A percentile compares a stretch with the other conserved stretches of the same genome.
Conservation (phyloP, 2,113 vertebrate genomes). For the Lophochroa leadbeateri region DNA sequence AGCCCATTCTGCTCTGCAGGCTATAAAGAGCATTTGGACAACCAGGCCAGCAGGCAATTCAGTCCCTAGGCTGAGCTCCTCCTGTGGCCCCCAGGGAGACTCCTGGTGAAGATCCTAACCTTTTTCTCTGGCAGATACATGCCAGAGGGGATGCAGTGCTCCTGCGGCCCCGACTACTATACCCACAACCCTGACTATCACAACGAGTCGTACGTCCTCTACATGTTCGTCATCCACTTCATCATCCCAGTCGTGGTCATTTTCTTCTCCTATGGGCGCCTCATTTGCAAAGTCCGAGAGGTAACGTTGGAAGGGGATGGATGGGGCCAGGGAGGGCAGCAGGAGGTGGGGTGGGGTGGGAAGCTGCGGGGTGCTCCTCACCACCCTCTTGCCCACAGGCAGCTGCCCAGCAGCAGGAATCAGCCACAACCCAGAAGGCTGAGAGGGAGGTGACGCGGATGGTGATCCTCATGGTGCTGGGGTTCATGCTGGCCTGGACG, state of each 20-base stretch:
- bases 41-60: neutral
- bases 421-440: slow-evolving; percentile 80
- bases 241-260: slow-evolving; percentile 71
- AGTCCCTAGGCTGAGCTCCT: neutral
- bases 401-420: slow-evolving; percentile 81
- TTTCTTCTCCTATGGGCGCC: slow-evolving; percentile 81
- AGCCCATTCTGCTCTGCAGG: neutral
- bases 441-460: slow-evolving; percentile 83
- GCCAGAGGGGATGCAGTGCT: slow-evolving; percentile 81
- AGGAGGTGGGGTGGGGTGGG: fast-evolving
- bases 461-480: slow-evolving; percentile 81
- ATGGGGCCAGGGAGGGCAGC: fast-evolving
- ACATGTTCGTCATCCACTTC: slow-evolving; percentile 79
- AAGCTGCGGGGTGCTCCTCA: neutral
- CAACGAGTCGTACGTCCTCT: slow-evolving; percentile 80
- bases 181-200: slow-evolving; percentile 78
- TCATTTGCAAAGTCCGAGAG: slow-evolving; percentile 81
- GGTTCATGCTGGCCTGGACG: slow-evolving; percentile 77
- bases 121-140: slow-evolving; percentile 70
- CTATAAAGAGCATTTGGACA: neutral
- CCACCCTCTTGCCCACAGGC: slow-evolving; percentile 33
- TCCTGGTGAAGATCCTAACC: neutral
- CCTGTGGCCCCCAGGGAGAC: no score
- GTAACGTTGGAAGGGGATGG: neutral
- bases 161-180: slow-evolving; percentile 81